A percentile compares a stretch with the other conserved stretches of the same genome.
Evolutionary conservation across 2,113 vertebrate species (phyloP).

Genomic region (Machaerirhynchus nigripectus): DNA sequence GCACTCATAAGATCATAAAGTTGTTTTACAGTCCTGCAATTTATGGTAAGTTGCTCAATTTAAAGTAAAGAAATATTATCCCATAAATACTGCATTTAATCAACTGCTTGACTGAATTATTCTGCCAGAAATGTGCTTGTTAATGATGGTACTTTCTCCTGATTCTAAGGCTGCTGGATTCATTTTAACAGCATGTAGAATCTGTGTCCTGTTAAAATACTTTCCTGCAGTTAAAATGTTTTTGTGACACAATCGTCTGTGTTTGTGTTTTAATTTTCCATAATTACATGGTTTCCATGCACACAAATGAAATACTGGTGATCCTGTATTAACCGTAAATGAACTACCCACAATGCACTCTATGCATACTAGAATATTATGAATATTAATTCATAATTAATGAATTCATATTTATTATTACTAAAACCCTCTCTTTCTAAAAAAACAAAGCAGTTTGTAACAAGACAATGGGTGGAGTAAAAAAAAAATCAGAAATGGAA

Average conservation of each 20-base stretch:
- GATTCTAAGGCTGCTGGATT: background rate
- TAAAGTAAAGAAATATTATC: background rate
- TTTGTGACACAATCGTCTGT: constrained; percentile 22
- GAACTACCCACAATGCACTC: background rate
- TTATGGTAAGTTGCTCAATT: background rate
- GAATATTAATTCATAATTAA: too few relatives aligned
- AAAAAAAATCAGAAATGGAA: background rate
- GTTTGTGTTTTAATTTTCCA: background rate
- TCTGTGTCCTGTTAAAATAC: constrained; percentile 1
- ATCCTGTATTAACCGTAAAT: background rate
- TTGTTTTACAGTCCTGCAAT: background rate
- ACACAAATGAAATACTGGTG: background rate
- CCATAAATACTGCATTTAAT: background rate
- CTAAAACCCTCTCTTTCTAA: background rate
- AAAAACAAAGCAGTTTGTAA: background rate
- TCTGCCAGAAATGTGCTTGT: constrained; percentile 1
- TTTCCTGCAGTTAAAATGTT: constrained; percentile 9
- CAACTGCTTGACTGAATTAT: background rate
- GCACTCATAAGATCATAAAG: background rate
- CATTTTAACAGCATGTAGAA: background rate
- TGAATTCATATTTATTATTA: too few relatives aligned
- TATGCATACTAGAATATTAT: too few relatives aligned
- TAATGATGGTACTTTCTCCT: background rate
- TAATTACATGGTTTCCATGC: background rate
- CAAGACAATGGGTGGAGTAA: background rate